A percentile compares a stretch with the other conserved stretches of the same genome.
These are phyloP conservation scores for Notodonta dromedarius DNA, from an alignment of 2,888 invertebrate species.

Conservation along the genomic window DNA sequence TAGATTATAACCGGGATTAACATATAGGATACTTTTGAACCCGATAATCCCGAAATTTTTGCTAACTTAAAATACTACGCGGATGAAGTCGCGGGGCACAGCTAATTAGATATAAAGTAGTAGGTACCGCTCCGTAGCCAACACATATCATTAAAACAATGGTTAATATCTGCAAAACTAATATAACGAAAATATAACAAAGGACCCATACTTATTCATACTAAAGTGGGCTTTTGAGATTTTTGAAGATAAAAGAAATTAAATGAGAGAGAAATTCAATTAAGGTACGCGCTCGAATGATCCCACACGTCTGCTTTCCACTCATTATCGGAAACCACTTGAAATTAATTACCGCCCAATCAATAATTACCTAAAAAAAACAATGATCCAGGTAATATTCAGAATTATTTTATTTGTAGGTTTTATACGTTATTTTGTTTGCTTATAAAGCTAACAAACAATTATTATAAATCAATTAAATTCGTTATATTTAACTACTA, in stretches of 20 bases:
- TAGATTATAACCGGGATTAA: too few species aligned
- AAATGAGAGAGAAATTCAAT: slow-evolving; percentile 62
- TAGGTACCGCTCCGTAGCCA: too few species aligned
- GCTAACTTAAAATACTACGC: too few species aligned
- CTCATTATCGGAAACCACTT: slow-evolving; percentile 49
- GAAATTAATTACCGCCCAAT: slow-evolving; percentile 37
- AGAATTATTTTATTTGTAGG: too few species aligned
- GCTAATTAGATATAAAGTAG: too few species aligned
- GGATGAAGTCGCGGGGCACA: too few species aligned
- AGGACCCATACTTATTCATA: slow-evolving; percentile 41
- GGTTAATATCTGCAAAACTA: slow-evolving; percentile 14
- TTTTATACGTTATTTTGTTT: too few species aligned
- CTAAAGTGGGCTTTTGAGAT: slow-evolving; percentile 41
- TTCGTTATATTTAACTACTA: neutral
- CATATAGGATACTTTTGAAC: too few species aligned
- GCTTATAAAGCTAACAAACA: too few species aligned
- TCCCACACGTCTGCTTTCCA: slow-evolving; percentile 43
- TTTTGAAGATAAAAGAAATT: too few species aligned
- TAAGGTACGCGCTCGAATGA: slow-evolving; percentile 53
- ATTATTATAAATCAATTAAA: too few species aligned
- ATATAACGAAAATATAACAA: slow-evolving; percentile 20
- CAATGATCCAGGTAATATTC: neutral
- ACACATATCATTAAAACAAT: neutral
- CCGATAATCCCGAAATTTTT: too few species aligned
- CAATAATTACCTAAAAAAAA: slow-evolving; percentile 9